Evolutionary conservation across 1,140 invertebrate genomes (phyloP).

Genomic region (Nephotettix cincticeps): DNA sequence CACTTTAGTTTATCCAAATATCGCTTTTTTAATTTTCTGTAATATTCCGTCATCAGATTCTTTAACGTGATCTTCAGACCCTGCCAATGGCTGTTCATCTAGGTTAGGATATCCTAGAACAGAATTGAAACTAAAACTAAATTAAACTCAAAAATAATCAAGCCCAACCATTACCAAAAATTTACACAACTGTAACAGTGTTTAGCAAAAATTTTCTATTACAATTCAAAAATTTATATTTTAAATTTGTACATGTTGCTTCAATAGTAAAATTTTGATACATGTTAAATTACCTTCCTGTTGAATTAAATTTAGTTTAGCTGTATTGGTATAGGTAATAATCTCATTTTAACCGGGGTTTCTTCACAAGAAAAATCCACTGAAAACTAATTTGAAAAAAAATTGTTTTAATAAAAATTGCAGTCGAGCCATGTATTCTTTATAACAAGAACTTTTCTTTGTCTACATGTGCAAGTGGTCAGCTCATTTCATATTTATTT

Average conservation of each 20-base stretch:
- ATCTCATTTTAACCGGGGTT: too few species aligned
- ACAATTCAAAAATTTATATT: background rate
- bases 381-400: too few species aligned
- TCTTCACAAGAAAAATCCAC: too few species aligned
- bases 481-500: too few species aligned
- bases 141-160: background rate
- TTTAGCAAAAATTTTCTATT: background rate
- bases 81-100: conserved; percentile 46
- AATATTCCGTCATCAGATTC: conserved; percentile 57
- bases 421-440: too few species aligned
- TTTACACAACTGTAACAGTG: background rate
- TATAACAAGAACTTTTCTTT: too few species aligned
- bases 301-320: too few species aligned
- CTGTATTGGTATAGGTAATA: too few species aligned
- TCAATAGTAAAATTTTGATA: too few species aligned
- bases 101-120: conserved; percentile 37
- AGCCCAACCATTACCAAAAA: background rate
- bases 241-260: background rate
- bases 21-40: conserved; percentile 61
- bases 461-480: too few species aligned
- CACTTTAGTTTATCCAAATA: conserved; percentile 53
- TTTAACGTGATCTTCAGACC: conserved; percentile 50
- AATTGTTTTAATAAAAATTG: too few species aligned
- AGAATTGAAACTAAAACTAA: conserved; percentile 35
- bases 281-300: too few species aligned